These are phyloP conservation scores for Struthio camelus DNA, from an alignment of 2,113 vertebrate genomes.

Conservation along the genomic window DNA sequence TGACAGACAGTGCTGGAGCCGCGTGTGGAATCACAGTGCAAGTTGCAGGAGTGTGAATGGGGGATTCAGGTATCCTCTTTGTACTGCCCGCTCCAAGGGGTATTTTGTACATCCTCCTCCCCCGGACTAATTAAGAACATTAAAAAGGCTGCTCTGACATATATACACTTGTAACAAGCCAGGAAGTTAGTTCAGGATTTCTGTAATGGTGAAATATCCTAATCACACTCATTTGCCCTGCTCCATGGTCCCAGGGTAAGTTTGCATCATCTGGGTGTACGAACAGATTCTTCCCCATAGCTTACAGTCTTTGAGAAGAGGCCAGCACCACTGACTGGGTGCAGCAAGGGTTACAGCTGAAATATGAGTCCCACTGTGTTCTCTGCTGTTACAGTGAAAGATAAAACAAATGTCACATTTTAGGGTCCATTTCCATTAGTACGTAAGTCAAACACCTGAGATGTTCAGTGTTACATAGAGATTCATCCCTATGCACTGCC, in stretches of 20 bases:
- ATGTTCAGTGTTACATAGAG: neutral
- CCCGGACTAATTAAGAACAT: neutral
- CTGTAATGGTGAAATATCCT: neutral
- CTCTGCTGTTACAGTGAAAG: neutral
- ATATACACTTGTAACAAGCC: neutral
- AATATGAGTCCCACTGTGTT: fast-evolving
- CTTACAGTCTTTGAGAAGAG: neutral
- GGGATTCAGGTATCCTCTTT: neutral
- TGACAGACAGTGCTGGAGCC: neutral
- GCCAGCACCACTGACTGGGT: neutral
- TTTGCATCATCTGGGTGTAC: fast-evolving
- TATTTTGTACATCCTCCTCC: neutral
- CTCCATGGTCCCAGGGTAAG: neutral
- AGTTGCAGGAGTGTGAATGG: fast-evolving
- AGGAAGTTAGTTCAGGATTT: neutral
- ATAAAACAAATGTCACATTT: fast-evolving
- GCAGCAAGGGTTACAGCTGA: neutral
- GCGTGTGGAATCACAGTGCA: neutral
- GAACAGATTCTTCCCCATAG: neutral
- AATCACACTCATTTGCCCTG: neutral
- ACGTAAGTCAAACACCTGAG: neutral
- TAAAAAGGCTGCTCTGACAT: neutral
- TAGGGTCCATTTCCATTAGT: neutral
- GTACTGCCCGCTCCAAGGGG: neutral
- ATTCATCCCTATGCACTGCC: neutral